Percentiles rank a stretch among this genome's conserved stretches.
These are phyloP conservation scores for Dolichallabes microphthalmus DNA, from an alignment of 2,113 vertebrate species.

Conservation along the genomic window DNA sequence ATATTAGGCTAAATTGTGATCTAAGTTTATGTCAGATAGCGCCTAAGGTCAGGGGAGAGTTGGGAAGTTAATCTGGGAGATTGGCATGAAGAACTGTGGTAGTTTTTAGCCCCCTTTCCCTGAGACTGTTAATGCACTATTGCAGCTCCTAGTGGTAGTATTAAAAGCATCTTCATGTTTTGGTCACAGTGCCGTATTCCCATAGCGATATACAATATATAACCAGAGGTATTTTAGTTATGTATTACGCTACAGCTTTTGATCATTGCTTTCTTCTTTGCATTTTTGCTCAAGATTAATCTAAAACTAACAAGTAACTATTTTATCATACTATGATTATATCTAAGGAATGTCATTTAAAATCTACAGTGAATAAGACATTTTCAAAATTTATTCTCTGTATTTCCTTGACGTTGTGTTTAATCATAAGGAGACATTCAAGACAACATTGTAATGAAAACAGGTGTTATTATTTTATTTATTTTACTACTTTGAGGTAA, in stretches of 20 bases:
- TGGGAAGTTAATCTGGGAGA: constrained; percentile 30
- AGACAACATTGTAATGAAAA: constrained; percentile 31
- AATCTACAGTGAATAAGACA: constrained; percentile 51
- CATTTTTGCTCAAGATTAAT: constrained; percentile 45
- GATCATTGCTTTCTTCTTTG: constrained; percentile 41
- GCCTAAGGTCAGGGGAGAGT: constrained; percentile 1
- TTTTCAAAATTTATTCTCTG: constrained; percentile 47
- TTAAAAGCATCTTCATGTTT: constrained; percentile 45
- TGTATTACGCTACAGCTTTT: constrained; percentile 45
- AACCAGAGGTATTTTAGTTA: constrained; percentile 43
- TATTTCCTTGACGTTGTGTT: constrained; percentile 52
- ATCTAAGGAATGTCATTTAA: constrained; percentile 50
- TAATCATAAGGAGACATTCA: background rate
- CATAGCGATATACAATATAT: constrained; percentile 49
- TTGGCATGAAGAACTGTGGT: constrained; percentile 43
- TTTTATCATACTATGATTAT: constrained; percentile 48
- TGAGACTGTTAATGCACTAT: constrained; percentile 51
- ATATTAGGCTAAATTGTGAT: constrained; percentile 24
- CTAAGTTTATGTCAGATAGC: constrained; percentile 34
- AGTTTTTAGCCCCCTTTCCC: constrained; percentile 45
- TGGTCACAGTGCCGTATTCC: constrained; percentile 52
- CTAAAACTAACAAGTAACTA: constrained; percentile 43
- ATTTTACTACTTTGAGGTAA: constrained; percentile 47
- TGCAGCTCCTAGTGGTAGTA: constrained; percentile 56
- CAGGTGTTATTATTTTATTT: constrained; percentile 30